A percentile compares a stretch with the other conserved stretches of the same genome.
phyloP scores from a whole-genome alignment of 2,113 vertebrate species.

The Ceuthmochares aereus region DNA sequence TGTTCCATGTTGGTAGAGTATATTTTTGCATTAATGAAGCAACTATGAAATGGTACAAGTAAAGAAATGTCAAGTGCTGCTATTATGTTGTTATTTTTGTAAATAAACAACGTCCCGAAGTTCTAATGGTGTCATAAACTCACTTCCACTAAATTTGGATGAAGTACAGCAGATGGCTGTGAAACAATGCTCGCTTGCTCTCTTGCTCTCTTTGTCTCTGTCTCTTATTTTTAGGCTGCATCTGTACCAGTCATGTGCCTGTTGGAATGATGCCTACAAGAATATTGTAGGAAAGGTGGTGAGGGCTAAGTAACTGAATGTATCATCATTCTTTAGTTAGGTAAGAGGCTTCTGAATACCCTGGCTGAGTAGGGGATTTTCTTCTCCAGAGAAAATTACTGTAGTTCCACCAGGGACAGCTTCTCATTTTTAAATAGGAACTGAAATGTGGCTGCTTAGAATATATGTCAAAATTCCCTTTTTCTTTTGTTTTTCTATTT shows the following conservation, averaged over 20 bases:
- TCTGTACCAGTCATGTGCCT: not conserved
- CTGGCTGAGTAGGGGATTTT: not conserved
- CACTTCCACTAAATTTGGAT: not conserved
- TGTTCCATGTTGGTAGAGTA: not conserved
- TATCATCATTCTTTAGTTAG: not conserved
- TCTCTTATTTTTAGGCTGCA: not conserved
- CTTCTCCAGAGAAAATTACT: not conserved
- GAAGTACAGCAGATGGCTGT: not conserved
- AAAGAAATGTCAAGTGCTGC: slow-evolving; percentile 38
- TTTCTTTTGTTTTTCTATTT: not conserved
- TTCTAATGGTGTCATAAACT: slow-evolving; percentile 8
- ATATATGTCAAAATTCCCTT: not conserved
- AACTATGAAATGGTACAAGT: slow-evolving; percentile 6
- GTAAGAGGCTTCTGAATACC: not conserved
- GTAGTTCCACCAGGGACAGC: not conserved
- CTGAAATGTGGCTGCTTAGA: not conserved
- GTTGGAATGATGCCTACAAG: not conserved
- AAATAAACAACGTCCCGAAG: slow-evolving; percentile 60
- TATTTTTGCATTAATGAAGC: slow-evolving; percentile 51
- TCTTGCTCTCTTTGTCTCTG: fast-evolving
- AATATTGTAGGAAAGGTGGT: not conserved
- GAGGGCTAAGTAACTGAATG: not conserved
- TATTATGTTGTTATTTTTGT: slow-evolving; percentile 57
- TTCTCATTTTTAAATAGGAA: not conserved
- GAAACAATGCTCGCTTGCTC: not conserved